These are phyloP conservation scores for Tenthredo livida DNA, from an alignment of 2,888 invertebrate genomes.

Conservation along the genomic window DNA sequence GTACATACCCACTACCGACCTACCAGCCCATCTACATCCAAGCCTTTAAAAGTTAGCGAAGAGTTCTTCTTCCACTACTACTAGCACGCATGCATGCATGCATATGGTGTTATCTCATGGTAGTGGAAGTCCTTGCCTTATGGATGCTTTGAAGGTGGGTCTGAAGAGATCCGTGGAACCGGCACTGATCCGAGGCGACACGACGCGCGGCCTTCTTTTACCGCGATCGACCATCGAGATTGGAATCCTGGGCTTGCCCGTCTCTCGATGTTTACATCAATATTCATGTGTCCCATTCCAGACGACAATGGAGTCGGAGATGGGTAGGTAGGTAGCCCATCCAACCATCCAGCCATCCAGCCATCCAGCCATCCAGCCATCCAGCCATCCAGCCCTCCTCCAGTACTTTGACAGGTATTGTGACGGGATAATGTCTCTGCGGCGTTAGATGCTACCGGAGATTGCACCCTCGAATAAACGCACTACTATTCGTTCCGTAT, in stretches of 20 bases:
- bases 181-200: constrained; percentile 53
- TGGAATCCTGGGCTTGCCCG: constrained; percentile 39
- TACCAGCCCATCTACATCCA: background rate
- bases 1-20: background rate
- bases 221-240: constrained; percentile 53
- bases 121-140: constrained; percentile 34
- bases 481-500: constrained; percentile 1
- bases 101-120: background rate
- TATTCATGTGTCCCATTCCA: constrained; percentile 53
- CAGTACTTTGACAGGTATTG: constrained; percentile 42
- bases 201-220: constrained; percentile 55
- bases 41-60: constrained; percentile 30
- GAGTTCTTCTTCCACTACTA: background rate
- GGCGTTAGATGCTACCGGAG: constrained; percentile 50
- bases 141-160: constrained; percentile 57
- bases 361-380: background rate
- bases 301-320: constrained; percentile 46
- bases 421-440: constrained; percentile 52
- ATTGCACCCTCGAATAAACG: constrained; percentile 47
- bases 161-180: constrained; percentile 29
- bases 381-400: background rate
- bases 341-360: background rate
- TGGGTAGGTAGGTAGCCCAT: background rate
- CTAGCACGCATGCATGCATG: background rate
- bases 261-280: constrained; percentile 55